Base-by-base conservation (phyloP, 2,797 vertebrate species). In the Scolopax bukidnonensis region DNA sequence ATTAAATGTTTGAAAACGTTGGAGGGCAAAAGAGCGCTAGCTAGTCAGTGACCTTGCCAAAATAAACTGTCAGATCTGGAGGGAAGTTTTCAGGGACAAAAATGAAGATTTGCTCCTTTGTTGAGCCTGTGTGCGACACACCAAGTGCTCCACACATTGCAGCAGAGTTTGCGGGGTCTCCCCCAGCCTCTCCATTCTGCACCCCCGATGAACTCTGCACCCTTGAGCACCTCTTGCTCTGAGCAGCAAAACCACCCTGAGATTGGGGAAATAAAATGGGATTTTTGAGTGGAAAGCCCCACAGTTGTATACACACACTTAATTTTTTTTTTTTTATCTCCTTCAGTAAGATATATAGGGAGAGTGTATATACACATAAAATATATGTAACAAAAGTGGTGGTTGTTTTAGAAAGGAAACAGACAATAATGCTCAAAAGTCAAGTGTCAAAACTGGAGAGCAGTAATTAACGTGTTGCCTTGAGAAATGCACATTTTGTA, bases 1-100 rank as follows among this genome's bases (percentile, higher is more conserved):
- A 74, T 79, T 90, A n/a, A 87, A 51, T 50, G 84, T 84, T 95
- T 93, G 88, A 90, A 94, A 93, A 94, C 5, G 32, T 85, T 83
- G 81, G 68, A 94, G 95, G 90, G 92, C 82, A 94, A 84, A 84
- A 67, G 92, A 93, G 76, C 25, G 12, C 19, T 40, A 83, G 63
- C 77, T 79, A 67, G 89, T 65, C 53, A 48, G 82, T 56, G 86
- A 68, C 61, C 45, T 50, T 83, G 80, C 94, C 85, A 87, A 90
- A 84, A 65, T 27, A 94, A 90, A 93, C 92, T 81, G 81, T 89
- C 43, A 79, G 88, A 86, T 69, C 89, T 36, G 80, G 47, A 87
- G 81, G 86, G 84, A 84, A 60, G 51, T 59, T 95, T 87, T 81
- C 70, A 69, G 88, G 77, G 88, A 73, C 70, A 73, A 51, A 89